Evolutionary conservation across 2,888 invertebrate genomes (phyloP).

Genomic region (Andrena haemorrhoa): DNA sequence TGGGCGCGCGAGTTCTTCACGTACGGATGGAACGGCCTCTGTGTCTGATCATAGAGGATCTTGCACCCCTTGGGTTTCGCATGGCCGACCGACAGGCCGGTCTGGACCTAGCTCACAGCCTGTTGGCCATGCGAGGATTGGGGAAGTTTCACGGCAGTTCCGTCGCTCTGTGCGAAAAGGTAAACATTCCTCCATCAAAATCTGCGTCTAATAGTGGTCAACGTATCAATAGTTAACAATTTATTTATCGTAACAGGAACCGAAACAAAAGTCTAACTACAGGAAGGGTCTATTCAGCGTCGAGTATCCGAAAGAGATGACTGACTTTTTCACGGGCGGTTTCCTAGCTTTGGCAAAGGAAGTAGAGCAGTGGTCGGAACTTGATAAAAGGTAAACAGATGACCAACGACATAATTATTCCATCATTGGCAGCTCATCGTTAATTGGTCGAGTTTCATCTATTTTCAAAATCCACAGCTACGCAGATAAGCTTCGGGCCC

Average conservation of each 20-base stretch:
- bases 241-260: conserved; percentile 69
- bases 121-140: conserved; percentile 85
- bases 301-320: conserved; percentile 55
- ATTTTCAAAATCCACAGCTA: conserved; percentile 60
- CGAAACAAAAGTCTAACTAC: conserved; percentile 67
- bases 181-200: conserved; percentile 66
- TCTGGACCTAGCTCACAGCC: conserved; percentile 86
- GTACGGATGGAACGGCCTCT: conserved; percentile 79
- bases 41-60: conserved; percentile 86
- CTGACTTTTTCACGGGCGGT: conserved; percentile 61
- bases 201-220: not conserved
- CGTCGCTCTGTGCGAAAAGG: conserved; percentile 86
- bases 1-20: conserved; percentile 79
- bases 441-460: not conserved
- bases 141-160: conserved; percentile 87
- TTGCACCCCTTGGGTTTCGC: conserved; percentile 86
- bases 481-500: conserved; percentile 67
- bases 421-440: too few species aligned
- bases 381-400: not conserved
- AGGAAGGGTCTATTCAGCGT: conserved; percentile 70
- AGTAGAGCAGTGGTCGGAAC: conserved; percentile 12
- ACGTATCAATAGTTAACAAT: not conserved
- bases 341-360: conserved; percentile 61
- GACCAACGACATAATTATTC: too few species aligned
- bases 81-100: conserved; percentile 86